Base-by-base conservation (phyloP, 2,797 vertebrate species). In the Ispidina picta region DNA sequence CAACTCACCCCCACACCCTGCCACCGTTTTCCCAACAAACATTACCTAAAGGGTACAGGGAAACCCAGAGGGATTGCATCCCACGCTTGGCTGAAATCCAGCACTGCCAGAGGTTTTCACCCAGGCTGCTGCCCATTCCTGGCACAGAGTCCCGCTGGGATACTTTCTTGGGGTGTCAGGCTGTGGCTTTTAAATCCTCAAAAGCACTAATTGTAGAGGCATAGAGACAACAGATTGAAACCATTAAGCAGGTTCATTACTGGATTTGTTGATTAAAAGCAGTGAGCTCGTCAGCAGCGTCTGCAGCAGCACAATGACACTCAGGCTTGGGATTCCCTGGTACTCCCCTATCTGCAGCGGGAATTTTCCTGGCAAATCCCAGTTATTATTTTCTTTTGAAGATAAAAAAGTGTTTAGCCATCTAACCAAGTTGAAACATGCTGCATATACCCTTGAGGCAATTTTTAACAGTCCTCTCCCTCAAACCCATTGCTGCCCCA, bases 401-500 rank as follows among this genome's bases (percentile, higher is more conserved):
- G 12, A 49, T 21, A 28, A 83, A 26, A 71, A 58, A 15, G 8
- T 54, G 62, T 26, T 65, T 26, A 46, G 51, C 33, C 62, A 9
- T 21, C 8, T 28, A 15, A 51, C 63, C 0, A 15, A 69, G 60
- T 14, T 0, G 1, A 51, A 79, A 58, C 15, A 33, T 0, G 0
- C 62, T 6, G 23, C 23, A 20, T 26, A 25, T 26, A 39, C 21
- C 39, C 43, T 37, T 7, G 6, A 37, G 44, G 4, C 28, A 18
- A 18, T 6, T 76, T 63, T 73, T 62, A 76, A 48, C 16, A 29
- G 33, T 69, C 31, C 44, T 55, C 28, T 56, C 15, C 2, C 48
- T 43, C 3, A 2, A 69, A 10, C 14, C 25, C 51, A 10, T 39
- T 0, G 59, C 35, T 71, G 22, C 29, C 51, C 26, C 16, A 6